phyloP scores from a whole-genome alignment of 2,797 vertebrate genomes.

The Clarias platycephalus region DNA sequence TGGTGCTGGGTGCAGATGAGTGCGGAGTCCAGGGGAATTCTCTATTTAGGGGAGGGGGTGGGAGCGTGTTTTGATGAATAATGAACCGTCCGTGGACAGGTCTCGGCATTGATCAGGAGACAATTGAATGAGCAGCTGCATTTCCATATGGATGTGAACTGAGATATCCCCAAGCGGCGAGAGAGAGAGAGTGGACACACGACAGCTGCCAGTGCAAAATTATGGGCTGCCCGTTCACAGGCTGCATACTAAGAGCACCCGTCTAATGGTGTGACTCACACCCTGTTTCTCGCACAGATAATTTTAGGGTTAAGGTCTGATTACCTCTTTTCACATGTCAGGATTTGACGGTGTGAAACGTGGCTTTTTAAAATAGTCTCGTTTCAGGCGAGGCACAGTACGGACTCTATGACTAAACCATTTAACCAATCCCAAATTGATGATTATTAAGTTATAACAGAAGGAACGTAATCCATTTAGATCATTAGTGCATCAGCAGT shows the following conservation, averaged over 20 bases:
- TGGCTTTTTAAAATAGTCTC: constrained; percentile 1
- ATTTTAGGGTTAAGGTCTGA: constrained; percentile 4
- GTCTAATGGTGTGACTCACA: background rate
- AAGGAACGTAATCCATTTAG: background rate
- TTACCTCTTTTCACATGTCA: background rate
- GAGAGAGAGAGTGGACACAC: constrained; percentile 22
- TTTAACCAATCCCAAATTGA: background rate
- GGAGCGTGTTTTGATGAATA: constrained; percentile 43
- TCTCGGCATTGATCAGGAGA: constrained; percentile 53
- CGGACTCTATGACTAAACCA: background rate
- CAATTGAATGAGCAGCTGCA: constrained; percentile 52
- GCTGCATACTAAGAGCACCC: constrained; percentile 33
- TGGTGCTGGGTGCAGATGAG: background rate
- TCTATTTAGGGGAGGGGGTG: constrained; percentile 12
- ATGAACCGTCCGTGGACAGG: constrained; percentile 35
- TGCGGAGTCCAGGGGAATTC: constrained; percentile 30
- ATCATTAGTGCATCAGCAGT: background rate
- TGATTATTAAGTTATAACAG: background rate
- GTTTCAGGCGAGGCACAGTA: background rate
- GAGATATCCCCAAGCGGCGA: constrained; percentile 43
- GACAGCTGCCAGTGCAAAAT: constrained; percentile 51
- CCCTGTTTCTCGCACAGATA: background rate
- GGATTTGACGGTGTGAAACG: background rate
- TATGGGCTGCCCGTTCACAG: constrained; percentile 27
- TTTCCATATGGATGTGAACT: constrained; percentile 55